Evolutionary conservation across 1,140 invertebrate species (phyloP), one percentile per base, ranked within the genome.

Genomic region (Prorops nasuta): DNA sequence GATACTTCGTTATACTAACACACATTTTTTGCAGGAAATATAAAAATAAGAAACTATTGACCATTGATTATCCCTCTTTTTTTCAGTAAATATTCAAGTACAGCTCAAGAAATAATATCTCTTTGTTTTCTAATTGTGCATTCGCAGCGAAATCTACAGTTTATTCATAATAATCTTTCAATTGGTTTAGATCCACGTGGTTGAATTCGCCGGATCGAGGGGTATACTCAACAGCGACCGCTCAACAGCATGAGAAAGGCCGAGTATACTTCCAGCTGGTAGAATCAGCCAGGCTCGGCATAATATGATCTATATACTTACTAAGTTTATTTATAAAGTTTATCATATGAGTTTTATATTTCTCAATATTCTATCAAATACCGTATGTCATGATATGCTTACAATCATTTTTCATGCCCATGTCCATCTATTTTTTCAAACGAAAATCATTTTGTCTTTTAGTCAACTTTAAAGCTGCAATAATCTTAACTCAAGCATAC

Each of bases 171-270:
- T 56, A 63, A 54, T 56, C 49, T 61, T 60, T 64, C 53, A 56
- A 64, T 72, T 74, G 60, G 58, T 74, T 71, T 66, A 73, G 68
- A 68, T 72, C 64, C 40, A 64, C 60, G 47, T 63, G 65, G 64
- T 68, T 74, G 72, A 50, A 74, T 76, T 76, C 63, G 64, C 67
- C 69, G 70, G 69, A 69, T 55, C 65, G 64, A 58, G 72, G 63
- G 75, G 72, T 77, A 77, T 77, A 77, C 74, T 77, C 72, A 77
- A 60, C 67, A 73, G 64, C 66, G 58, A 76, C 73, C 73, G 63
- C 74, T 76, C 74, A 77, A 74, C 72, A 77, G 74, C 75, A 77
- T 76, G 74, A 77, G 72, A 76, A 76, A 63, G 74, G 74, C 71
- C 64, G 74, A 76, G 72, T 77, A 76, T 77, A 76, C 72, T 76